phyloP scores from a whole-genome alignment of 2,797 vertebrate genomes.

The Brachymystax lenok region DNA sequence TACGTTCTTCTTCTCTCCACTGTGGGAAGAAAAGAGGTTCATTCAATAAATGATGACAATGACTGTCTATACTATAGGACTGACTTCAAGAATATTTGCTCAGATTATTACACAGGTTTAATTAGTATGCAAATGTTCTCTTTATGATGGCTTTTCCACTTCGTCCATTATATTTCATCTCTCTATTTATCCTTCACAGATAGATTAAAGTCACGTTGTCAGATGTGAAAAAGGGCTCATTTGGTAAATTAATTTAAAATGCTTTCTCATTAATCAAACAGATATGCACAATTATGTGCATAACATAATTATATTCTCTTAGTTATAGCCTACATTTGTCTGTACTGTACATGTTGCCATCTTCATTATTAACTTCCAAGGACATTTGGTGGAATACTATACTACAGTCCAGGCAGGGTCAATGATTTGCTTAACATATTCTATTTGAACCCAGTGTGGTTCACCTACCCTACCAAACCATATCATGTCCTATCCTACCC shows the following conservation, averaged over 20 bases:
- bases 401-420: too few species aligned
- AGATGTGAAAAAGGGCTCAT: slow-evolving; percentile 42
- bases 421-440: too few species aligned
- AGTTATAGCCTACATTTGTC: slow-evolving; percentile 18
- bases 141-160: slow-evolving; percentile 74
- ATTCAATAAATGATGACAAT: slow-evolving; percentile 67
- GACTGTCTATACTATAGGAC: slow-evolving; percentile 58
- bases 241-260: slow-evolving; percentile 72
- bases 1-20: slow-evolving; percentile 15
- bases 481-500: too few species aligned
- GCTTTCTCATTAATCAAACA: slow-evolving; percentile 68
- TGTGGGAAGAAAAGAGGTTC: slow-evolving; percentile 50
- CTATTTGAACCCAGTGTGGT: too few species aligned
- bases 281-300: slow-evolving; percentile 54
- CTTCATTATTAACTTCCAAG: slow-evolving; percentile 22
- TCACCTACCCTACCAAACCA: too few species aligned
- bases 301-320: slow-evolving; percentile 25
- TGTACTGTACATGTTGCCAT: slow-evolving; percentile 36
- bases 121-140: slow-evolving; percentile 83
- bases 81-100: slow-evolving; percentile 71
- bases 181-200: slow-evolving; percentile 73
- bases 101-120: slow-evolving; percentile 71
- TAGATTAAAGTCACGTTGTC: slow-evolving; percentile 67
- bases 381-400: neutral
- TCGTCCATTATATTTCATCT: slow-evolving; percentile 78